Base-by-base conservation (phyloP, 2,797 vertebrate genomes). In the Tapirus indicus region DNA sequence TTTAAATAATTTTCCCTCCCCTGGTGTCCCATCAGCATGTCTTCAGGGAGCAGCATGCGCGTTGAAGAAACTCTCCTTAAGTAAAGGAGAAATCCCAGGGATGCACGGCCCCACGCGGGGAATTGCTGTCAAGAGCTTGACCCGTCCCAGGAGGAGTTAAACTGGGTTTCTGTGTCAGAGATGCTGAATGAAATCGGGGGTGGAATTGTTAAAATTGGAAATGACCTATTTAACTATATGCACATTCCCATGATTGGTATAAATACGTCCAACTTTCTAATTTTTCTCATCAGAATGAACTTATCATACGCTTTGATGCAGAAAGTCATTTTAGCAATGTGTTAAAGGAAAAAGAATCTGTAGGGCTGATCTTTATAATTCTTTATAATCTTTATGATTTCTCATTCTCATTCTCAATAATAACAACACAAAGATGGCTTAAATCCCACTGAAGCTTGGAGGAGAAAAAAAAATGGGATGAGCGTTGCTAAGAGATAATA, bases 161-260 rank as follows among this genome's bases (percentile, higher is more conserved):
- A 98, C 95, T 98, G 97, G 97, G 98, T 98, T 98, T 98, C 98
- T 98, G 98, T 98, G 97, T 98, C 98, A 98, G 93, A 97, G 97
- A 97, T 97, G 89, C 74, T 97, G 97, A 98, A 97, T 98, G 98
- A 95, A 97, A 97, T 86, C 38, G 38, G 96, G 93, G 95, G 72
- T 97, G 93, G 97, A 95, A 97, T 95, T 94, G 97, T 98, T 98
- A 98, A 98, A 98, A 97, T 98, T 98, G 98, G 97, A 97, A 98
- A 95, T 97, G 97, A 98, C 98, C 98, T 98, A 98, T 97, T 98
- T 98, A 98, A 97, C 94, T 78, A 68, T 52, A 95, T 6, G 93
- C 35, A 64, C 49, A 71, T 97, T 97, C 91, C 85, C 82, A 47
- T 32, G 79, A 89, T 88, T 95, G 91, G 97, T 97, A 97, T 97